Evolutionary conservation across 2,888 invertebrate genomes (phyloP).

Genomic region (Torymus texanus): DNA sequence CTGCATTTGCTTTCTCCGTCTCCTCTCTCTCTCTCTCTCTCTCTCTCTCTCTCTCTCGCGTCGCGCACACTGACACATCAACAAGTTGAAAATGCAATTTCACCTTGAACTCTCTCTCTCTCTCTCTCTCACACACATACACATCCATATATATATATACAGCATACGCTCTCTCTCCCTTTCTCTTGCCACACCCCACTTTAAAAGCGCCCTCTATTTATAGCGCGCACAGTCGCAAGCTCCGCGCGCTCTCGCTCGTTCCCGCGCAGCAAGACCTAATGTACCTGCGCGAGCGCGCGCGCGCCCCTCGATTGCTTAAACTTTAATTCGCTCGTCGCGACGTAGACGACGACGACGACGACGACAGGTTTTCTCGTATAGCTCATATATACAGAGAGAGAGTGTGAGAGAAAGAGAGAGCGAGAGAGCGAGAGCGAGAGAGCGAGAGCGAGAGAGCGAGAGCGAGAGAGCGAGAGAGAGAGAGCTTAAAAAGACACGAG

Average conservation of each 20-base stretch:
- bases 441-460: no score
- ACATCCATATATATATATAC: neutral
- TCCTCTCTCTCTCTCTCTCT: no score
- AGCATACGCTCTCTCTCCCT: constrained; percentile 21
- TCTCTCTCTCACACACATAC: neutral
- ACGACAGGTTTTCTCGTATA: neutral
- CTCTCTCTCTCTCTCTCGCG: no score
- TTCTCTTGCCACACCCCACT: constrained; percentile 55
- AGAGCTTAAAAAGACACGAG: constrained; percentile 3
- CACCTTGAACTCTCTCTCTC: constrained; percentile 57
- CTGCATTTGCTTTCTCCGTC: no score
- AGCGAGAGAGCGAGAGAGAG: neutral
- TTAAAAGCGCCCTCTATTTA: constrained; percentile 55
- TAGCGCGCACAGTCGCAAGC: constrained; percentile 26
- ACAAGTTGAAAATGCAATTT: constrained; percentile 57
- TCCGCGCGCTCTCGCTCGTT: neutral
- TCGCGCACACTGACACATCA: constrained; percentile 45
- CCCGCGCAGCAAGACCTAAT: neutral
- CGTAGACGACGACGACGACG: neutral
- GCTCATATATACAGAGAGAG: no score
- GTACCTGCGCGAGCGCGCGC: no score
- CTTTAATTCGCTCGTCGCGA: constrained; percentile 10
- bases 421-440: neutral
- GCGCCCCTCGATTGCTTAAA: constrained; percentile 1
- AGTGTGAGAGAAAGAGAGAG: neutral